Evolutionary conservation across 2,888 invertebrate genomes (phyloP), one percentile per base, ranked within the genome.

Genomic region (Trypoxylon attenuatum): DNA sequence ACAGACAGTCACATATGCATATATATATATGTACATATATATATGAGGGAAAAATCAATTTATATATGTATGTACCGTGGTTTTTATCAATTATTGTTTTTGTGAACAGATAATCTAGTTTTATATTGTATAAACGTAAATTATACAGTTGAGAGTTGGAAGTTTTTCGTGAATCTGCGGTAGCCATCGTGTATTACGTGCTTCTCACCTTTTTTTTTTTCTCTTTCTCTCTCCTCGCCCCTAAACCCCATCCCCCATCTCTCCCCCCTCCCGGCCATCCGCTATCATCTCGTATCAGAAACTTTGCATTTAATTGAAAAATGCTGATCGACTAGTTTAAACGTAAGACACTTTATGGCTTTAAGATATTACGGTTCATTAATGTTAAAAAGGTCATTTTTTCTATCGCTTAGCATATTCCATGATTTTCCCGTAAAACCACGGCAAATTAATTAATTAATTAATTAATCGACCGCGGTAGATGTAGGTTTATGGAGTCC

Each of bases 121-220:
- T 84, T 84, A 74, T 79, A 82, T 81, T 83, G 77, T 79, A 82
- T 78, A 82, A 79, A 76, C 75, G 73, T 79, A 79, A 81, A 76
- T 81, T 76, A 80, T 77, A 77, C 64, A 72, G 71, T 77, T 76
- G 69, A 76, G 65, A 70, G 62, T 71, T 75, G 69, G 70, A 68
- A 73, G 45, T 67, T 63, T 61, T 64, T 65, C 62, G 67, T 51
- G 25, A 54, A 72, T 64, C 71, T 73, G 64, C 62, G 62, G 73
- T 80, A 78, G 75, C 73, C 76, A 78, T 80, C 79, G 69, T 33
- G 33, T 52, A n/a, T n/a, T n/a, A 65, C 71, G 72, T 50, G 69
- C 70, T 58, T 70, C 58, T 46, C 41, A 43, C 60, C 53, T 66
- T 59, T 68, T 66, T 52, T 56, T 21, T 56, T 38, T n/a, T n/a